A percentile compares a stretch with the other conserved stretches of the same genome.
These are phyloP conservation scores for Poecilia latipinna DNA, from an alignment of 2,113 vertebrate species.

Conservation along the genomic window DNA sequence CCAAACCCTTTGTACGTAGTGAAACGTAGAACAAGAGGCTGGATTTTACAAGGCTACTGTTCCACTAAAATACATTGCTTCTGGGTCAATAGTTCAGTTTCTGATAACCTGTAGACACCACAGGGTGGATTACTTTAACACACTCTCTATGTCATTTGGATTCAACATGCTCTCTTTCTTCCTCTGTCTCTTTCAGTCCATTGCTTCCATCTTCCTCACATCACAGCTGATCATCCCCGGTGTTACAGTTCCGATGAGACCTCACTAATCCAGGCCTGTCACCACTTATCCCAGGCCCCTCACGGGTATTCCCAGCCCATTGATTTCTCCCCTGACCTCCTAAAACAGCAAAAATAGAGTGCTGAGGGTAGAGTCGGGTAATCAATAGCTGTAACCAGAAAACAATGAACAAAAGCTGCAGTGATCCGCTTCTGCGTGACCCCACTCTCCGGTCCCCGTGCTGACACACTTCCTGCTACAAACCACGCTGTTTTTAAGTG, in stretches of 20 bases:
- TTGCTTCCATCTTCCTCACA: constrained; percentile 44
- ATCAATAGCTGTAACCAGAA: constrained; percentile 63
- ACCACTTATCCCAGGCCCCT: constrained; percentile 55
- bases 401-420: constrained; percentile 48
- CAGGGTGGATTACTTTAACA: constrained; percentile 8
- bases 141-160: constrained; percentile 24
- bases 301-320: constrained; percentile 59
- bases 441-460: background rate
- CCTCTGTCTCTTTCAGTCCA: constrained; percentile 39
- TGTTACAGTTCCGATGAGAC: constrained; percentile 40
- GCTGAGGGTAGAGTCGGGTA: constrained; percentile 33
- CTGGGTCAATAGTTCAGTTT: background rate
- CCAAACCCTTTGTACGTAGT: too few species aligned
- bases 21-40: too few species aligned
- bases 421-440: background rate
- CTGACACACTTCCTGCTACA: background rate
- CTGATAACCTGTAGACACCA: background rate
- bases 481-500: background rate
- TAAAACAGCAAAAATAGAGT: constrained; percentile 58
- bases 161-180: constrained; percentile 28
- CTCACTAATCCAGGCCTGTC: constrained; percentile 39
- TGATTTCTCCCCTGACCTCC: constrained; percentile 61
- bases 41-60: too few species aligned
- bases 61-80: background rate
- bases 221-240: constrained; percentile 16